Base-by-base conservation (phyloP, 2,113 vertebrate genomes). In the Mobula hypostoma region DNA sequence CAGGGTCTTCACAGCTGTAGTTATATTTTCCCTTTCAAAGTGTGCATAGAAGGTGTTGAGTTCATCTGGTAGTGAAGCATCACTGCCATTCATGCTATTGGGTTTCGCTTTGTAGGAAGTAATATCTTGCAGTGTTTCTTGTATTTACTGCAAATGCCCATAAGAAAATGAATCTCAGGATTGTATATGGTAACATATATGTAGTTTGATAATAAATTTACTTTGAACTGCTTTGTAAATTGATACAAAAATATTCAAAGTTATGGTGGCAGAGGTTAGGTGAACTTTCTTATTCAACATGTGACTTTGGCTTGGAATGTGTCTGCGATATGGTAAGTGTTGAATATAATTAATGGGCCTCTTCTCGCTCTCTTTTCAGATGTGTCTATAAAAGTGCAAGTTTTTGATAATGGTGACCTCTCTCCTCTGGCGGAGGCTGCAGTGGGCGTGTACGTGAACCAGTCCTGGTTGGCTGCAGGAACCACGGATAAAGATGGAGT, bases 301-400 rank as follows among this genome's bases (percentile, higher is more conserved):
- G 83, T 2, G 61, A 0, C 1, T 61, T 5, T 21, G 29, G 83
- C 56, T 58, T 61, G 83, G 29, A 87, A 61, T 29, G 5, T n/a
- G 83, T 90, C 17, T 14, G 66, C 14, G 29, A 87, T 29, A n/a
- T 48, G 27, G 21, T 61, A 12, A 85, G 9, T n/a, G 11, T 17
- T 1, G 29, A 14, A 63, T n/a, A 66, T 14, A 15, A 66, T 7
- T 90, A 66, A 90, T 32, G 19, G 15, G 21, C 15, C 15, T 12
- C 0, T 48, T 83, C 48, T 72, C 48, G 3, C 21, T 40, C 85
- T 94, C 87, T 93, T 94, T 95, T 0, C 97, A 98, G 99, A 99
- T 95, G 97, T 99, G 95, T 97, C 98, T 95, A 98, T 99, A 95
- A 98, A 98, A 96, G 98, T 99, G 87, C 98, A 99, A 96, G 98